Evolutionary conservation across 1,140 invertebrate genomes (phyloP), one percentile per base, ranked within the genome.

Genomic region (Procambarus virginalis): DNA sequence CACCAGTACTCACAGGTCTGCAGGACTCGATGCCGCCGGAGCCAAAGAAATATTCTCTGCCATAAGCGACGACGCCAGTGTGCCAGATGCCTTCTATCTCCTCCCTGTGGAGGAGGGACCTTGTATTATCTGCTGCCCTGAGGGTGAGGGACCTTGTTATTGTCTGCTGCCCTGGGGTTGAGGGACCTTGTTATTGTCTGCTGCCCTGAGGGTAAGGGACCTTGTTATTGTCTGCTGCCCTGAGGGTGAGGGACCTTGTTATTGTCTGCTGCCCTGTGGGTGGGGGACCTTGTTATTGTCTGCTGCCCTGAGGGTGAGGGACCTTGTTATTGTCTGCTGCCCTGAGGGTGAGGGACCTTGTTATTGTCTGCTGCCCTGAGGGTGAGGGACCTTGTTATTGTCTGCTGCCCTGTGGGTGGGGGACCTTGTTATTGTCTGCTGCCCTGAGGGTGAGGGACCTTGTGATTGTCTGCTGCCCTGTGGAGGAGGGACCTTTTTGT

Each of bases 81-180:
- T 98, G 97, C 97, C 97, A 98, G 93, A 98, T 96, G 79, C 97
- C 97, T 92, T 97, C 96, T 90, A 98, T 94, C 92, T 97, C 95
- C 92, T 96, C 79, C 97, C 97, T 97, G 87, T 46, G n/a, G 46
- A 22, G 80, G 22, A 14, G 5, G 14, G 6, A 45, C 8, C 20
- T 3, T 78, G 76, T 20, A 78, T 10, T 49, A 8, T 12, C 6
- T 75, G 8, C n/a, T 34, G 34, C 34, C 34, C 34, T 8, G 51
- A 55, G 51, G 10, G 51, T 8, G 51, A 55, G 51, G 10, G 51
- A 55, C 5, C 34, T 34, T 34, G 34, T 34, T 34, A 34, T 34
- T 34, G 34, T 34, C 34, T 34, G 34, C 34, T 34, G 60, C 3
- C 3, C 9, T 10, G 60, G 2, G 17, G 60, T 1, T 2, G 60